Base-by-base conservation (phyloP, 2,797 vertebrate species). In the Pteronotus mesoamericanus region DNA sequence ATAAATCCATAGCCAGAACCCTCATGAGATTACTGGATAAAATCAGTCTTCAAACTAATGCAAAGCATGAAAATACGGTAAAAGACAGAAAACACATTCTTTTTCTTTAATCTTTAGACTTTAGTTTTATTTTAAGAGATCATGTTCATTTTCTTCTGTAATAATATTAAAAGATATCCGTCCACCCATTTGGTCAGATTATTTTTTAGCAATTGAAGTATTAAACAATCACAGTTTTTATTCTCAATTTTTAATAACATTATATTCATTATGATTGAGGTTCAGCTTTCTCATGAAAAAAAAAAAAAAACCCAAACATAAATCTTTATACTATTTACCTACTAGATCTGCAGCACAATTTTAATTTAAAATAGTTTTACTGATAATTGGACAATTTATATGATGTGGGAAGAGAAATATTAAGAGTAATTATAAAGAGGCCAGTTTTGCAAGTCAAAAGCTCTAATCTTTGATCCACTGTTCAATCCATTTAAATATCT, bases 401-500 rank as follows among this genome's bases (percentile, higher is more conserved):
- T 29, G 9, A 29, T 10, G 9, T 84, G 1, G 9, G 89, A 51
- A 77, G n/a, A 69, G n/a, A 69, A 75, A 66, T 19, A 44, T 39
- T 24, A 93, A 71, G 19, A 87, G 51, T 85, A 66, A 82, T 12
- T 74, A 15, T 68, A 16, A 79, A 77, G 39, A 57, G 79, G 51
- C 66, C 42, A 37, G 5, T 80, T 42, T 71, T 89, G 0, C 57
- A 75, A 91, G 5, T 96, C 37, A 96, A 69, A 89, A 99, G 97
- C 99, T 99, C 94, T 99, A 99, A 97, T 99, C 99, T 98, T 99
- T 99, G 88, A 99, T 98, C 99, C 99, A 99, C 69, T 99, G 99
- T 95, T 99, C 98, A 88, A 99, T 98, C 99, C 99, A 99, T 95
- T 99, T 99, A 59, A 98, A 82, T 32, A 99, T 99, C 97, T 99